phyloP scores from a whole-genome alignment of 2,888 invertebrate genomes.

The Dendrolimus pini region DNA sequence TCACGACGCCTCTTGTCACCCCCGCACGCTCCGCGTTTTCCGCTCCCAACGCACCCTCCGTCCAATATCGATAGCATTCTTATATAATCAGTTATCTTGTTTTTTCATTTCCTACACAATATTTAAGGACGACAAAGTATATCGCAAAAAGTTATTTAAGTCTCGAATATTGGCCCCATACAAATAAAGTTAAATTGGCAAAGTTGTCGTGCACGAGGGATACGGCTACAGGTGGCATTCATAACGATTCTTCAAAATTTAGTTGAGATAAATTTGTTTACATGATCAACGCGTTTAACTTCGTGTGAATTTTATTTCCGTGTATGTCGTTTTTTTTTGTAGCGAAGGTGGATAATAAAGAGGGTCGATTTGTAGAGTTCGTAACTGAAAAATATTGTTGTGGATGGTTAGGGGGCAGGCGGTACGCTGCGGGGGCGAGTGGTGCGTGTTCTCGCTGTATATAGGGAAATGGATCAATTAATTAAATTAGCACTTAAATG shows the following conservation, averaged over 20 bases:
- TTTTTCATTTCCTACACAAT: conserved; percentile 52
- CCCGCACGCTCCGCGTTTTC: conserved; percentile 11
- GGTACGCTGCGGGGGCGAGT: conserved; percentile 11
- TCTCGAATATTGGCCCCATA: conserved; percentile 56
- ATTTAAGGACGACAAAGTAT: conserved; percentile 47
- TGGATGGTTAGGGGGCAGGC: conserved; percentile 25
- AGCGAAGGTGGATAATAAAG: conserved; percentile 32
- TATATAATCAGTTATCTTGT: conserved; percentile 56
- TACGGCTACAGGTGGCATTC: conserved; percentile 50
- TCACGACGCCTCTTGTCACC: conserved; percentile 33
- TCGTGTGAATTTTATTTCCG: conserved; percentile 5
- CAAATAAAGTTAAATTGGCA: conserved; percentile 75
- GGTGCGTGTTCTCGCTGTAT: conserved; percentile 36
- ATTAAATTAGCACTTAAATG: conserved; percentile 69
- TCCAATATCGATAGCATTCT: conserved; percentile 47
- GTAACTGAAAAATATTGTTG: conserved; percentile 62
- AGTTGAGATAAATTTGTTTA: conserved; percentile 45
- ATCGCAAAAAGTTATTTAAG: conserved; percentile 54
- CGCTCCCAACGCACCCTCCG: conserved; percentile 19
- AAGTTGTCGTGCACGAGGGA: conserved; percentile 46
- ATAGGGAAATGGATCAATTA: conserved; percentile 66
- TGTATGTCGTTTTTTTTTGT: conserved; percentile 22
- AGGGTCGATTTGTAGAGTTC: conserved; percentile 47
- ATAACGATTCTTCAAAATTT: conserved; percentile 49
- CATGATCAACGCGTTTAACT: conserved; percentile 26